Evolutionary conservation across 2,797 vertebrate species (phyloP), one percentile per base, ranked within the genome.

Genomic region (Sebastes reedi): DNA sequence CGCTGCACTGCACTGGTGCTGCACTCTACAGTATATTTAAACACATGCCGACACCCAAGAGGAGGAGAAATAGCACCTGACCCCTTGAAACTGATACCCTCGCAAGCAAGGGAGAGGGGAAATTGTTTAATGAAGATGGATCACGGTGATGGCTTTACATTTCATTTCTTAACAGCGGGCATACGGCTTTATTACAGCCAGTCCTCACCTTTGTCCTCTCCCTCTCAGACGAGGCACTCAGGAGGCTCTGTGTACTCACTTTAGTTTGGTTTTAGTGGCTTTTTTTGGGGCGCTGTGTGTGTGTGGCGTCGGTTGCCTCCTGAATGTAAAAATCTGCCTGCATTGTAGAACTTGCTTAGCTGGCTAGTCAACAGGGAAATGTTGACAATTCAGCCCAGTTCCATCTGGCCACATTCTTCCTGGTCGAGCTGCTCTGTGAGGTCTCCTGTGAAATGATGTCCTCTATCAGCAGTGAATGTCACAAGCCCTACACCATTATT

Each of bases 161-260:
- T 96, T 95, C 95, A 95, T 96, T 95, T 95, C 93, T 93, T 95
- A 96, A 96, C 94, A 92, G 95, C 92, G 77, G 95, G 95, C 95
- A 95, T 96, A 95, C 95, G 93, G 92, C 95, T 96, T 95, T 96
- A 96, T 96, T 96, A 94, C 92, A 94, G 94, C 90, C 93, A 94
- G 90, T 87, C 85, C 89, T 95, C 94, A 95, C 95, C 95, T 95
- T 92, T 95, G 93, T 92, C 93, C 91, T 91, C 88, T 82, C 64
- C 80, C 86, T 90, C 86, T 84, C 88, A 89, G 89, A 89, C 75
- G 46, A 86, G 84, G 83, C 81, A 86, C 93, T 92, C 91, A 59
- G 80, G 90, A 94, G 89, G 72, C 87, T 91, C 70, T 82, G 80
- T 88, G 84, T 80, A 81, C 85, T 92, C 82, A 88, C 89, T 94